Evolutionary conservation across 2,113 vertebrate genomes (phyloP), one percentile per base, ranked within the genome.

Genomic region (Sclerurus mexicanus): DNA sequence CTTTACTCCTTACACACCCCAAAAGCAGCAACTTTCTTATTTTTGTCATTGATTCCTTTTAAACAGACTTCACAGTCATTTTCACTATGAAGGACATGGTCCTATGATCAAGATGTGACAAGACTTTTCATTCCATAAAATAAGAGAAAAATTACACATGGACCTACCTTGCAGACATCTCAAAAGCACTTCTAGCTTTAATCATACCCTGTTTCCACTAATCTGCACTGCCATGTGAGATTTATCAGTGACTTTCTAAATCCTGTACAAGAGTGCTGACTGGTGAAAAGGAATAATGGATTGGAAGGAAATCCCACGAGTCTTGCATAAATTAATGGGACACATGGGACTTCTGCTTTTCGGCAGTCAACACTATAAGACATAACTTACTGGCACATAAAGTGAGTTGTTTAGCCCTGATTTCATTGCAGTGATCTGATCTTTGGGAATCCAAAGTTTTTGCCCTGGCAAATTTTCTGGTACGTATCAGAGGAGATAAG

Each of bases 201-300:
- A 81, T 63, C 39, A 85, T 33, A 72, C 24, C 28, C 52, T 14
- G 33, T 69, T 94, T 52, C 49, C 58, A 77, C 71, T 80, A 81
- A 69, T 81, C 52, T 80, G 50, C 56, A 78, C 72, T 73, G 71
- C 75, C 81, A 68, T 40, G 73, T 88, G 50, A 94, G 69, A 96
- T 84, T 90, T 95, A 92, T 94, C 90, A 84, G 74, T 72, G 90
- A 87, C 75, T 91, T 94, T 76, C 79, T 94, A 90, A 89, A 85
- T 33, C 53, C 63, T 53, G 13, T 19, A 73, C 44, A 94, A 53
- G 46, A 72, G 49, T 83, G 77, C 78, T 91, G 62, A 88, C 27
- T 91, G 89, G 66, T 94, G 93, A 87, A 89, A 96, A 92, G 84
- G 69, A 87, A 90, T 49, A 80, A 86, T 92, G 47, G 35, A 47